Percentiles rank a stretch among this genome's conserved stretches.
These are phyloP conservation scores for Drosophila pandora DNA, from an alignment of 1,140 invertebrate species.

Conservation along the genomic window DNA sequence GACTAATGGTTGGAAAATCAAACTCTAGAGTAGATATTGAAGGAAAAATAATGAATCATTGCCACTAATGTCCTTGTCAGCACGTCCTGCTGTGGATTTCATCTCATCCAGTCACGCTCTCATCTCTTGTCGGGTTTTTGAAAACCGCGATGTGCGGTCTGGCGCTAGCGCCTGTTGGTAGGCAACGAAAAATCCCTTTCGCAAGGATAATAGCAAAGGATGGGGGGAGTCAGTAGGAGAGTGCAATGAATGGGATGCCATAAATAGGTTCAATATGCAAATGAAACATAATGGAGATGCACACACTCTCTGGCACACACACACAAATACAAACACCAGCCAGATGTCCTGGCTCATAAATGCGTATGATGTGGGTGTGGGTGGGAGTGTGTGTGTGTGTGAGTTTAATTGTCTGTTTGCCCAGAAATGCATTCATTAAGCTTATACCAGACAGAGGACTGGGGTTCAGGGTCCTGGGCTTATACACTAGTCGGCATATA, in stretches of 20 bases:
- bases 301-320: constrained; percentile 17
- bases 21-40: neutral
- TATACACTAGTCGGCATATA: too few species aligned
- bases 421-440: constrained; percentile 58
- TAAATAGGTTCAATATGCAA: constrained; percentile 66
- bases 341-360: constrained; percentile 16
- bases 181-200: constrained; percentile 21
- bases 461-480: neutral
- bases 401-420: constrained; percentile 58
- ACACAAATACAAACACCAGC: neutral
- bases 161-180: constrained; percentile 27
- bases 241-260: constrained; percentile 51
- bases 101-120: constrained; percentile 17
- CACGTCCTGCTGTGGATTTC: neutral
- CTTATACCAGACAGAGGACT: constrained; percentile 21
- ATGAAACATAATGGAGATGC: constrained; percentile 56
- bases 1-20: neutral
- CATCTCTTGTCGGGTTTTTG: constrained; percentile 24
- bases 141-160: constrained; percentile 10
- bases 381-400: neutral
- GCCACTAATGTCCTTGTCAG: constrained; percentile 1
- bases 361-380: constrained; percentile 5
- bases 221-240: neutral
- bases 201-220: neutral
- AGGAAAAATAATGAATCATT: neutral